phyloP scores from a whole-genome alignment of 2,113 vertebrate species.

The Capreolus pygargus region DNA sequence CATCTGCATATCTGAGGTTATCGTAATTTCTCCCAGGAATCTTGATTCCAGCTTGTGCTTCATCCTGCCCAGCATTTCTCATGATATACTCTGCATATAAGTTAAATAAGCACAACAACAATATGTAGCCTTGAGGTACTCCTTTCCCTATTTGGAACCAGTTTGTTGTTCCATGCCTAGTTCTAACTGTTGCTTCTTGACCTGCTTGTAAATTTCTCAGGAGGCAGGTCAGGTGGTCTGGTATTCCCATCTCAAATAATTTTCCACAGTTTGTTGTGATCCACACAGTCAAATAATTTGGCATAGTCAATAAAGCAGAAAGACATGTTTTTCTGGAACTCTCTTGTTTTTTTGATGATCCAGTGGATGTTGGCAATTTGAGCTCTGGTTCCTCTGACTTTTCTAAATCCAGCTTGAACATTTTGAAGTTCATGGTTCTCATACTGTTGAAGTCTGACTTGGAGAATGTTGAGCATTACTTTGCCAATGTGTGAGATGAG shows the following conservation, averaged over 20 bases:
- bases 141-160: neutral
- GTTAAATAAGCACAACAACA: neutral
- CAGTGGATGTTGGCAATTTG: neutral
- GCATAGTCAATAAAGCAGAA: neutral
- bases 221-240: neutral
- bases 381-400: neutral
- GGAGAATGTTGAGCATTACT: too few relatives aligned
- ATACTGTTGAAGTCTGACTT: too few relatives aligned
- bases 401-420: neutral
- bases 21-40: neutral
- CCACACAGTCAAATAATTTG: neutral
- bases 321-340: neutral
- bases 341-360: neutral
- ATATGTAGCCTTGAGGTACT: neutral
- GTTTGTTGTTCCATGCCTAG: neutral
- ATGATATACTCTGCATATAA: neutral
- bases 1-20: neutral
- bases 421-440: too few relatives aligned
- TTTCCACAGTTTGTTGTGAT: neutral
- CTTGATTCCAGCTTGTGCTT: neutral
- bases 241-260: neutral
- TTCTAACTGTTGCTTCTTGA: neutral
- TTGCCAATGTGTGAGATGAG: too few relatives aligned
- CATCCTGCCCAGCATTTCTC: neutral
- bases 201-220: neutral